A percentile compares a stretch with the other conserved stretches of the same genome.
These are phyloP conservation scores for Lordiphosa stackelbergi DNA, from an alignment of 1,140 invertebrate genomes.

Conservation along the genomic window DNA sequence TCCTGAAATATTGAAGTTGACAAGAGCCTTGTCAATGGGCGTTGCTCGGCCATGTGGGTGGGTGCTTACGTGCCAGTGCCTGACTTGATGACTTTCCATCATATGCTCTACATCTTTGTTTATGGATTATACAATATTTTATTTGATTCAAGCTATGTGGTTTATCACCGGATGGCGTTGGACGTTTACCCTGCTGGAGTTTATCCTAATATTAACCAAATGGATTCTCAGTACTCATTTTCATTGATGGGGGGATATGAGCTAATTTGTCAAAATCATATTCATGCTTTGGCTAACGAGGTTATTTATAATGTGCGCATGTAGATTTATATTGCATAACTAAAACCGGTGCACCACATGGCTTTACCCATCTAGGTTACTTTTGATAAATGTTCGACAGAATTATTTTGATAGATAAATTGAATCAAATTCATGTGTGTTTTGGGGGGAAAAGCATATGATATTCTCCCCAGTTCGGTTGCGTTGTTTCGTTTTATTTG, in stretches of 20 bases:
- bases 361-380: not conserved
- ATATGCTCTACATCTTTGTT: constrained; percentile 19
- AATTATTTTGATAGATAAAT: constrained; percentile 4
- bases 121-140: constrained; percentile 22
- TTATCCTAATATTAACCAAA: constrained; percentile 27
- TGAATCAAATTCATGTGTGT: constrained; percentile 3
- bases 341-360: constrained; percentile 10
- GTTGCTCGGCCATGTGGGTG: not conserved
- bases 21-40: constrained; percentile 28
- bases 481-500: not conserved
- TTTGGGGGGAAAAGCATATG: not conserved
- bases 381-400: constrained; percentile 9
- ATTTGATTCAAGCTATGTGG: constrained; percentile 24
- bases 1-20: constrained; percentile 40
- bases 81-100: constrained; percentile 23
- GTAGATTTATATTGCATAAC: constrained; percentile 19
- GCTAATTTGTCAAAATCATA: constrained; percentile 36
- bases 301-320: constrained; percentile 28
- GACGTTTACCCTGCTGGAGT: constrained; percentile 2
- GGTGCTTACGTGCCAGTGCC: not conserved
- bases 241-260: not conserved
- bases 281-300: constrained; percentile 21
- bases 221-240: constrained; percentile 12
- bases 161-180: constrained; percentile 2
- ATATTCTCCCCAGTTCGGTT: not conserved